Evolutionary conservation across 2,797 vertebrate genomes (phyloP), one percentile per base, ranked within the genome.

Genomic region (Sparidentex hasta): DNA sequence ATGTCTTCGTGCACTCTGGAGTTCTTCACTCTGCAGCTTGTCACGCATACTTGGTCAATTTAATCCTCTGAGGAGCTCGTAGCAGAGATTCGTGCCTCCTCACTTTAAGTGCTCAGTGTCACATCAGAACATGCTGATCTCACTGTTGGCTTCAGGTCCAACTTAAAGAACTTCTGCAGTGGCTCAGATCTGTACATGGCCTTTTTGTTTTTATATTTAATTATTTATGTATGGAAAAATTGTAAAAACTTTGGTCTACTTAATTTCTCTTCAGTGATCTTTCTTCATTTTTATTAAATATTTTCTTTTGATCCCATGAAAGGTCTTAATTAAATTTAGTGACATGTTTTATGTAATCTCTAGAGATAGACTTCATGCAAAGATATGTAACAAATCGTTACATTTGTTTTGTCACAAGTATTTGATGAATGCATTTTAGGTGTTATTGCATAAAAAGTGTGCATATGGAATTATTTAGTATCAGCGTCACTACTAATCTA

Each of bases 41-140:
- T 89, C 89, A 91, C 85, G 78, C 90, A 88, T 83, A 86, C 83
- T 86, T 78, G 81, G 88, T 84, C 87, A 82, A 78, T 89, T 87
- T 85, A 87, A 85, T 87, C 80, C 90, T 93, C 89, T 16, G 78
- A 88, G 89, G 84, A 90, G 80, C 69, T 72, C 17, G 87, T 82
- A 80, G 86, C 75, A 88, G 82, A 81, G 85, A 85, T 90, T 81
- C 70, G 46, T 91, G 88, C 76, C 76, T 85, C 85, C 81, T 91
- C 78, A 74, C 82, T 90, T 87, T 84, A 83, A 89, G 86, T 86
- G 90, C 83, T 85, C 70, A 6, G 73, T 87, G 87, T 87, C 91
- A 84, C 87, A 80, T 87, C 78, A 76, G 86, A 77, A 86, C 83
- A 82, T 59, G 76, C 58, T 78, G 67, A 86, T 78, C 79, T 87